Percentiles rank a stretch among this genome's conserved stretches.
phyloP scores from a whole-genome alignment of 2,888 invertebrate genomes.

The Bombylius discolor region DNA sequence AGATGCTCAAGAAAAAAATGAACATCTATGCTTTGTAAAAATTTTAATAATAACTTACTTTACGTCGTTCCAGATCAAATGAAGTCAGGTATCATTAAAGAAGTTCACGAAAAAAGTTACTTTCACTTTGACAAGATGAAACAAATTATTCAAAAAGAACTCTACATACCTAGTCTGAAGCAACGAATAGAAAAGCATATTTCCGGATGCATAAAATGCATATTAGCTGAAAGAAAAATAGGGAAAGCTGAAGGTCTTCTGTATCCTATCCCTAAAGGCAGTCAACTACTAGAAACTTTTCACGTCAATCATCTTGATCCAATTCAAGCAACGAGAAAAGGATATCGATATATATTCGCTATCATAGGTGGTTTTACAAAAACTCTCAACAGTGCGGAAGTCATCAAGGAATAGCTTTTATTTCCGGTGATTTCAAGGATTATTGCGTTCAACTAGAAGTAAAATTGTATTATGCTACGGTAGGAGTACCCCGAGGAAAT shows the following conservation, averaged over 20 bases:
- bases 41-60: background rate
- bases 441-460: slow-evolving; percentile 23
- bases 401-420: slow-evolving; percentile 26
- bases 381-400: too few relatives aligned
- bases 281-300: too few relatives aligned
- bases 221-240: slow-evolving; percentile 15
- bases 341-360: too few relatives aligned
- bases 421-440: slow-evolving; percentile 21
- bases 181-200: slow-evolving; percentile 2
- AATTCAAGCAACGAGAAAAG: too few relatives aligned
- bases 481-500: slow-evolving; percentile 24
- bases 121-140: slow-evolving; percentile 10
- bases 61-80: slow-evolving; percentile 14
- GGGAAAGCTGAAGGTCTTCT: slow-evolving; percentile 26
- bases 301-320: too few relatives aligned
- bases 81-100: slow-evolving; percentile 10
- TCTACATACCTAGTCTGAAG: slow-evolving; percentile 2
- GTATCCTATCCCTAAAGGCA: slow-evolving; percentile 22
- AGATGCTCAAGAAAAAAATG: too few relatives aligned
- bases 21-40: background rate
- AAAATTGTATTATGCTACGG: slow-evolving; percentile 17
- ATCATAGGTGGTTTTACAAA: too few relatives aligned
- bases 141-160: slow-evolving; percentile 6
- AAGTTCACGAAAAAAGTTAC: slow-evolving; percentile 14
- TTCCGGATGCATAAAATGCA: slow-evolving; percentile 8